Conservation (phyloP, 1,140 invertebrate genomes). For the Campoletis sonorensis region DNA sequence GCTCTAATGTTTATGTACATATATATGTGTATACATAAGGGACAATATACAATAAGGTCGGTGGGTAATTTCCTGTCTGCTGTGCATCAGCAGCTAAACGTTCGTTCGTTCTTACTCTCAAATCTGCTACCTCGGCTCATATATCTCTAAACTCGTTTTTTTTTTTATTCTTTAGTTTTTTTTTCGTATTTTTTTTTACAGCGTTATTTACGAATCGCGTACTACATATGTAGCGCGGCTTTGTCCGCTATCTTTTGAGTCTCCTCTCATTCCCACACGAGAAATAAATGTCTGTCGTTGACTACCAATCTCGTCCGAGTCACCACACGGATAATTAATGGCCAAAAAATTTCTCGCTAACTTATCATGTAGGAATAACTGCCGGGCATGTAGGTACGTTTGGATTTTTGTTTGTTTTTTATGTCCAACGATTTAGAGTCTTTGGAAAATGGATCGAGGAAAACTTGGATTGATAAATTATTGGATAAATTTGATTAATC, state of each 20-base stretch:
- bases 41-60: slow-evolving; percentile 58
- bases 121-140: not conserved
- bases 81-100: slow-evolving; percentile 37
- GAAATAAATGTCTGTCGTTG: not conserved
- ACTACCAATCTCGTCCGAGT: not conserved
- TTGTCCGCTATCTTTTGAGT: not conserved
- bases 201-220: not conserved
- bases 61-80: slow-evolving; percentile 56
- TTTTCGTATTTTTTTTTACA: too few species aligned
- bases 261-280: not conserved
- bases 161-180: too few species aligned
- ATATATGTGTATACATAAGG: slow-evolving; percentile 48
- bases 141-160: not conserved
- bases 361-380: too few species aligned
- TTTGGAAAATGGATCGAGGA: too few species aligned
- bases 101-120: slow-evolving; percentile 29
- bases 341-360: too few species aligned
- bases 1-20: slow-evolving; percentile 28
- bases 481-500: too few species aligned
- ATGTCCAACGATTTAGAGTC: too few species aligned
- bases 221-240: not conserved
- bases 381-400: too few species aligned
- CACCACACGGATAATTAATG: too few species aligned
- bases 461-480: too few species aligned
- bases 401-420: too few species aligned